phyloP scores from a whole-genome alignment of 2,113 vertebrate genomes.

The Sus scrofa region T2T-Sscrofa CM000812.6:195944501-195945000 shows the following conservation, averaged over 20 bases:
- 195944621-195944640: no score
- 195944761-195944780: no score
- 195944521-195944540: background rate
- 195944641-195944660: no score
- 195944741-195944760: no score
- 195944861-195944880: background rate
- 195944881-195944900: conserved; percentile 16
- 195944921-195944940: background rate
- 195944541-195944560: background rate
- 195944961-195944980: background rate
- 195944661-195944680: no score
- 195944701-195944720: no score
- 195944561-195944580: no score
- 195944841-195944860: background rate
- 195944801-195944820: background rate
- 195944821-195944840: background rate
- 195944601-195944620: no score
- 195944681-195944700: no score
- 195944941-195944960: background rate
- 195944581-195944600: no score
- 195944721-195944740: no score
- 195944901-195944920: background rate
- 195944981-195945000: background rate
- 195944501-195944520: background rate
- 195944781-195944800: no score